Conservation (phyloP, 2,888 invertebrate genomes). For the Alitta virens region DNA sequence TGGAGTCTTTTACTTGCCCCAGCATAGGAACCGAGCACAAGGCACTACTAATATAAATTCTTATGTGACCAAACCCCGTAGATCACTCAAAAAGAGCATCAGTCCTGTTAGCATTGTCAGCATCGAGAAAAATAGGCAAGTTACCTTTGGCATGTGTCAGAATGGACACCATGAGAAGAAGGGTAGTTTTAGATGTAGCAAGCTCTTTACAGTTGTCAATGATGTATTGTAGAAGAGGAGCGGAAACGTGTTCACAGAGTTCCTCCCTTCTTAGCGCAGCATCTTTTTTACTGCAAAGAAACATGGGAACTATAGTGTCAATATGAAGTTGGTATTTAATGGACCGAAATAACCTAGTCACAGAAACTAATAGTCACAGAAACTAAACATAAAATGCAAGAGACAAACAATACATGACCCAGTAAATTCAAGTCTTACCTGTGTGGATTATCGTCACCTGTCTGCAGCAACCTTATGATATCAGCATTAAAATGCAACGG, state of each 20-base stretch:
- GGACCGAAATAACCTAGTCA: too few relatives aligned
- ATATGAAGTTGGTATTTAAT: neutral
- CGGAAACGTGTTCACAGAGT: slow-evolving; percentile 42
- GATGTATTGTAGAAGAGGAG: slow-evolving; percentile 42
- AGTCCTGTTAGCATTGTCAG: too few relatives aligned
- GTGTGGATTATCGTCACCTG: slow-evolving; percentile 70
- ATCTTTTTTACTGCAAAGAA: slow-evolving; percentile 53
- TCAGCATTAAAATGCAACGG: slow-evolving; percentile 79
- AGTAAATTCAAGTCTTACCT: slow-evolving; percentile 59
- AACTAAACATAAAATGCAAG: too few relatives aligned
- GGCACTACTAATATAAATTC: too few relatives aligned
- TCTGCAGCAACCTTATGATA: slow-evolving; percentile 71
- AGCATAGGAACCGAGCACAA: too few relatives aligned
- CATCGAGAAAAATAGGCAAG: too few relatives aligned
- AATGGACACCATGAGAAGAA: slow-evolving; percentile 44
- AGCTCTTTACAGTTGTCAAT: slow-evolving; percentile 40
- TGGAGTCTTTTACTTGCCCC: too few relatives aligned
- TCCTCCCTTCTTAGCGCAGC: slow-evolving; percentile 42
- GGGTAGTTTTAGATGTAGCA: slow-evolving; percentile 41
- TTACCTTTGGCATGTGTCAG: slow-evolving; percentile 47
- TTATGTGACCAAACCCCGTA: too few relatives aligned
- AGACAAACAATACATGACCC: too few relatives aligned
- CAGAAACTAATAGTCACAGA: too few relatives aligned
- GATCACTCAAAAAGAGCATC: too few relatives aligned
- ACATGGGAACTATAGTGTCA: neutral